Conservation (phyloP, 2,113 vertebrate species). For the Eudyptes chrysolophus region DNA sequence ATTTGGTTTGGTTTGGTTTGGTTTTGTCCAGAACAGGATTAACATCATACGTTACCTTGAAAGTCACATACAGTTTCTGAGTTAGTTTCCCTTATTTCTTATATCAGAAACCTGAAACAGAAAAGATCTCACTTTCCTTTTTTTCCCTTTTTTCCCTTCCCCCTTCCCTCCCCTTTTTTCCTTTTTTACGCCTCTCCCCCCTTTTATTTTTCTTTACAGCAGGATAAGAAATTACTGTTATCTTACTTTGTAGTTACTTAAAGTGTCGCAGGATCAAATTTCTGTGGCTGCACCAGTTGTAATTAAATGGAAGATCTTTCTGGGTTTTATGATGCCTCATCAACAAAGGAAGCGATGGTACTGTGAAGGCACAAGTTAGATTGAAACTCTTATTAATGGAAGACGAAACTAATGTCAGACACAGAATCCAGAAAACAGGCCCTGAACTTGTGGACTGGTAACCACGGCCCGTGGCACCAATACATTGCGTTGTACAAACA, state of each 20-base stretch:
- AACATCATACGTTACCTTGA: not conserved
- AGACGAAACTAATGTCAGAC: not conserved
- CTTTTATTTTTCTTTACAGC: not conserved
- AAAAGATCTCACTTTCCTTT: not conserved
- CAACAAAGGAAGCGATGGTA: not conserved
- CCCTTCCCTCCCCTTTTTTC: not conserved
- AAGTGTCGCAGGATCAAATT: not conserved
- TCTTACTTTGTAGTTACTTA: not conserved
- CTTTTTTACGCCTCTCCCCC: fast-evolving
- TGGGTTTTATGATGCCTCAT: not conserved
- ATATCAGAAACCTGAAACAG: not conserved
- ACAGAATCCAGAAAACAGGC: not conserved
- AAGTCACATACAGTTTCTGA: not conserved
- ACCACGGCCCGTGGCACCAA: no score
- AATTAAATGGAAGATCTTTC: not conserved
- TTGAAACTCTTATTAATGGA: not conserved
- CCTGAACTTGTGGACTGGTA: not conserved
- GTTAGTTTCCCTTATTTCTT: not conserved
- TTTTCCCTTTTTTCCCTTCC: not conserved
- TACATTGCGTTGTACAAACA: no score
- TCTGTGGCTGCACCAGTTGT: not conserved
- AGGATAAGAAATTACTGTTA: not conserved
- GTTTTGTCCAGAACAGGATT: not conserved
- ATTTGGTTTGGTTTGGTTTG: not conserved
- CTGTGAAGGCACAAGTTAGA: not conserved